Base-by-base conservation (phyloP, 30 jellyfish, hydroid and myxozoan species). In the Aurelia sp. region DNA sequence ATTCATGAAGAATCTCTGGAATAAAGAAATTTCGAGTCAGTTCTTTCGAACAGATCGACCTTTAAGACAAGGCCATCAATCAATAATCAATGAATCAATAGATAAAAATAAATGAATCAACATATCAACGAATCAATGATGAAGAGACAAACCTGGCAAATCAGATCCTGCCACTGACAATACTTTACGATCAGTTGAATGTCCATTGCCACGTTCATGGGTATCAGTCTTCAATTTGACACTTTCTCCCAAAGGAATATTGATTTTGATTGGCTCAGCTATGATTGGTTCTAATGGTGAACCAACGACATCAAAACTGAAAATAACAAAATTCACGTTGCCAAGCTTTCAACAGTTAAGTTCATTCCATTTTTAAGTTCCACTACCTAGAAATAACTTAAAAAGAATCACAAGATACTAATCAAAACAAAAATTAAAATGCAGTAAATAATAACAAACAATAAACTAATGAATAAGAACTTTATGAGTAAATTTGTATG, bases 281-380 rank as follows among this genome's bases (percentile, higher is more conserved):
- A 93, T 33, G 22, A 76, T 60, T 10, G 98, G 97, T 40, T 93
- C 96, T 17, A 84, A 53, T 12, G 94, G 86, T 64, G 91, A 73
- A 21, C 91, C 96, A 40, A 81, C 50, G 30, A 87, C 27, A 50
- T 95, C 97, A 71, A 71, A 93, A 30, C 98, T 93, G 68, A 16
- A 41, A 31, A 17, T 12, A 12, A 62, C 12, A 0, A 21, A 15
- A 17, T 13, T 13, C 6, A 5, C 62, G 23, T 71, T 6, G 19
- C 55, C 0, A 7, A 44, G 55, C 8, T 3, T 52, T 73, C 40
- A 30, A 51, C 1, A 11, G 53, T 16, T 16, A 11, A 5, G 27
- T 10, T 59, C 50, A 37, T 12, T 59, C 13, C 33, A 13, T 11
- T 17, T 20, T 17, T 5, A 40, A 27, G 0, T 40, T 27, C 58